Percentiles rank a stretch among this genome's conserved stretches.
Evolutionary conservation across 2,113 vertebrate species (phyloP).

Genomic region (Hippolais icterina): DNA sequence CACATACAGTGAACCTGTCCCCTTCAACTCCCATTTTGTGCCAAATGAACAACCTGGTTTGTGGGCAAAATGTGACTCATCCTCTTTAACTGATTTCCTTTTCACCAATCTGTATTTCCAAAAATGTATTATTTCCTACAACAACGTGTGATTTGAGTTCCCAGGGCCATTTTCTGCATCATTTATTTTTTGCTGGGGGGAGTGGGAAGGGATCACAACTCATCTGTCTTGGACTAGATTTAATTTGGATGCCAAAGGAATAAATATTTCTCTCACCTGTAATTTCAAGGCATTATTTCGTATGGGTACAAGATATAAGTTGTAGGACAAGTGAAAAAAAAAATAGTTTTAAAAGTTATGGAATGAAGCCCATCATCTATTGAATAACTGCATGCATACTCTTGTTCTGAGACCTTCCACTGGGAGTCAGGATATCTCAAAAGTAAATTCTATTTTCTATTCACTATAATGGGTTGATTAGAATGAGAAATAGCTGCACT

Average conservation of each 20-base stretch:
- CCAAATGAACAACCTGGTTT: background rate
- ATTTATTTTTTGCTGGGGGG: background rate
- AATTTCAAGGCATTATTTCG: background rate
- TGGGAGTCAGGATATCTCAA: background rate
- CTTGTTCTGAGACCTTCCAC: background rate
- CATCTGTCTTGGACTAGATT: background rate
- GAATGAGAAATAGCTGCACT: background rate
- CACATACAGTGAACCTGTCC: background rate
- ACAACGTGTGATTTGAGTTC: background rate
- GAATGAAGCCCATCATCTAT: background rate
- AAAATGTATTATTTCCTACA: background rate
- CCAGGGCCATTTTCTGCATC: background rate
- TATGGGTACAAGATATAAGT: background rate
- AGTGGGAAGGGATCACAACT: background rate
- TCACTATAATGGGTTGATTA: background rate
- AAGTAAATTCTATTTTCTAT: background rate
- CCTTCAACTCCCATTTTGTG: background rate
- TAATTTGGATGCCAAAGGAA: background rate
- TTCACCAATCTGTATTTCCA: background rate
- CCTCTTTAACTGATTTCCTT: background rate
- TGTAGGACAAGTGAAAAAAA: background rate
- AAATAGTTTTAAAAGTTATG: background rate
- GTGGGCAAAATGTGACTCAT: background rate
- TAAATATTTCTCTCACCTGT: background rate
- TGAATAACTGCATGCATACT: background rate